Conservation (phyloP, 2,888 invertebrate genomes). For the Ommatoiulus sabulosus region DNA sequence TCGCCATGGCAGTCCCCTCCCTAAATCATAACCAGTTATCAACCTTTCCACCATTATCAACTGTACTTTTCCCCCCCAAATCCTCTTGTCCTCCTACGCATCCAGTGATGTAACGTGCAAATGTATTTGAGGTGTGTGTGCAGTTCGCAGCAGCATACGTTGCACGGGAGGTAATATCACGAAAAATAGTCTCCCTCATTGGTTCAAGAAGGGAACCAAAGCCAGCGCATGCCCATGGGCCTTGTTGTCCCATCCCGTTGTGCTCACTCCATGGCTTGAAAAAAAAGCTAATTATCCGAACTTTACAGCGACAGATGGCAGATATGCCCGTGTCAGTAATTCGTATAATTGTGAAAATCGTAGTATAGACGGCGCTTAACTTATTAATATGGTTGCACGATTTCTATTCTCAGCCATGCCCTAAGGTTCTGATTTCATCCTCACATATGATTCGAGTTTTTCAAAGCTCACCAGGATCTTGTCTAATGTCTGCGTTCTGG, state of each 20-base stretch:
- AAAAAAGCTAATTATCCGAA: constrained; percentile 23
- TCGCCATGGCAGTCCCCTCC: constrained; percentile 37
- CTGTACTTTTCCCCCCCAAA: background rate
- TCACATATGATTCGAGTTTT: background rate
- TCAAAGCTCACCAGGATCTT: background rate
- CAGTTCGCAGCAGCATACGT: background rate
- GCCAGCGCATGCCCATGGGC: background rate
- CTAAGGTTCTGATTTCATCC: constrained; percentile 7
- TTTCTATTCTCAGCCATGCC: constrained; percentile 30
- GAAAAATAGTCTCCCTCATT: background rate
- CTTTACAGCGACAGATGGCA: constrained; percentile 15
- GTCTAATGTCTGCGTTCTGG: background rate
- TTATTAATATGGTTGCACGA: constrained; percentile 13
- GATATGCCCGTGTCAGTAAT: constrained; percentile 43
- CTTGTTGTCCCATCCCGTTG: constrained; percentile 23
- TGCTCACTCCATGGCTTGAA: background rate
- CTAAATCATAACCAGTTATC: constrained; percentile 44
- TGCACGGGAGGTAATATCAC: background rate
- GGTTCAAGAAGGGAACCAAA: constrained; percentile 18
- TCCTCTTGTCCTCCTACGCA: constrained; percentile 37
- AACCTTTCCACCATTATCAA: constrained; percentile 31
- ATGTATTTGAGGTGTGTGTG: background rate
- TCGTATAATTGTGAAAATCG: constrained; percentile 18
- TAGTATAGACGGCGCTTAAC: background rate
- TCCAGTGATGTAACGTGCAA: background rate